Evolutionary conservation across 2,113 vertebrate genomes (phyloP).

Genomic region (Castor canadensis): DNA sequence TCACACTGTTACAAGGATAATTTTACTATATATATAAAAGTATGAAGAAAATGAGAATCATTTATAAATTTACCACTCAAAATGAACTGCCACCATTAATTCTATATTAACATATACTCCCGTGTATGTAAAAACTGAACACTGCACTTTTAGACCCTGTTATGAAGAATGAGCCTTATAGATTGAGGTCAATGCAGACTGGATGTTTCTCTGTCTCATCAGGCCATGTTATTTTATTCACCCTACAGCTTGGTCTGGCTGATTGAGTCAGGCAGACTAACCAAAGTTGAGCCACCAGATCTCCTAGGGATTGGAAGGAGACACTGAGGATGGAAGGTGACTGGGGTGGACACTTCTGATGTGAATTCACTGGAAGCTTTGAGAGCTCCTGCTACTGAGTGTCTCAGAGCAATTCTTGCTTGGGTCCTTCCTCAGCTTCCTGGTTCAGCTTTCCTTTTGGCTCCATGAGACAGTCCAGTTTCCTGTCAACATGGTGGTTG

Average conservation of each 20-base stretch:
- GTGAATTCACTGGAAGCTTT: not conserved
- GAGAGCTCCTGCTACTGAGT: not conserved
- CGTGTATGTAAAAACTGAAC: not conserved
- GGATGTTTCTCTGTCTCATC: not conserved
- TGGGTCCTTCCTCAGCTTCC: not conserved
- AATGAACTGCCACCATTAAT: not conserved
- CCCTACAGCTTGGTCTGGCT: not conserved
- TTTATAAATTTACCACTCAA: not conserved
- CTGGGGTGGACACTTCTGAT: not conserved
- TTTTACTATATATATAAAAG: not conserved
- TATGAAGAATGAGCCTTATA: conserved; percentile 2
- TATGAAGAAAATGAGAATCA: conserved; percentile 14
- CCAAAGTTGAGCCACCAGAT: not conserved
- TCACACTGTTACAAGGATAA: not conserved
- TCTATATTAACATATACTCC: not conserved
- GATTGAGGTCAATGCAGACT: not conserved
- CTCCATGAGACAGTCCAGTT: not conserved
- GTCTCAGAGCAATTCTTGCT: not conserved
- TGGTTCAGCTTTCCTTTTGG: not conserved
- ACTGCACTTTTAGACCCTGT: not conserved
- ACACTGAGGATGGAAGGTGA: not conserved
- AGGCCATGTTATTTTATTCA: not conserved
- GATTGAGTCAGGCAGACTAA: not conserved
- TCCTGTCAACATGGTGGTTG: not conserved
- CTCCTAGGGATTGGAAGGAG: not conserved